These are phyloP conservation scores for Hypena proboscidalis DNA, from an alignment of 2,888 invertebrate genomes.

Conservation along the genomic window DNA sequence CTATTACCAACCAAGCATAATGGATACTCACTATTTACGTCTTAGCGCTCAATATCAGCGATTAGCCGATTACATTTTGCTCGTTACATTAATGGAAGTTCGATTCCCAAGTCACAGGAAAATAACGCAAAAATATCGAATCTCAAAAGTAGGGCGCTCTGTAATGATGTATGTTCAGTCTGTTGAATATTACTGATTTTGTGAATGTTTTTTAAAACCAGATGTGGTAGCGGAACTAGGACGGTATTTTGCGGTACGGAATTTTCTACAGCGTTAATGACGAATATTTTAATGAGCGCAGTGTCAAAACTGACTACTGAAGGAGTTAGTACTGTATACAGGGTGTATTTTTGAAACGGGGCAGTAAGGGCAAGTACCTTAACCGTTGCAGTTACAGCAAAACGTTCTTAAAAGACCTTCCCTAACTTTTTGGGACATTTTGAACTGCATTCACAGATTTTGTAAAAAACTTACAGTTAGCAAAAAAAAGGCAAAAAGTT, in stretches of 20 bases:
- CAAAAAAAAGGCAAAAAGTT: no score
- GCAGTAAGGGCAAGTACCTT: no score
- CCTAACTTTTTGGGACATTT: no score
- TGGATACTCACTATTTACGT: conserved; percentile 22
- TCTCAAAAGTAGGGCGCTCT: conserved; percentile 26
- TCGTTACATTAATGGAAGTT: conserved; percentile 25
- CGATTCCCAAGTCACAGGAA: conserved; percentile 15
- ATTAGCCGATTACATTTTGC: conserved; percentile 17
- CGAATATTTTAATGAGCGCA: no score
- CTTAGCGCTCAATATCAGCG: conserved; percentile 15
- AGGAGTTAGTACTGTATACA: no score
- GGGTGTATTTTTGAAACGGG: no score
- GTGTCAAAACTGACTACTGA: no score
- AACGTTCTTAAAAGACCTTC: no score
- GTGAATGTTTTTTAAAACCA: conserved; percentile 19
- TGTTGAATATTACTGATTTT: conserved; percentile 23
- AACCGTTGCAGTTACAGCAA: no score
- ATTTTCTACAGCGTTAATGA: no score
- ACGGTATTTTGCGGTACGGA: not conserved
- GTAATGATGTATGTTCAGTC: conserved; percentile 26
- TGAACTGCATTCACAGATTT: no score
- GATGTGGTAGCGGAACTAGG: conserved; percentile 2
- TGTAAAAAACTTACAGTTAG: no score
- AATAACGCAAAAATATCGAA: conserved; percentile 21
- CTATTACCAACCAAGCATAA: conserved; percentile 38